Evolutionary conservation across 1,140 invertebrate species (phyloP).

Genomic region (Cecropterus lyciades): DNA sequence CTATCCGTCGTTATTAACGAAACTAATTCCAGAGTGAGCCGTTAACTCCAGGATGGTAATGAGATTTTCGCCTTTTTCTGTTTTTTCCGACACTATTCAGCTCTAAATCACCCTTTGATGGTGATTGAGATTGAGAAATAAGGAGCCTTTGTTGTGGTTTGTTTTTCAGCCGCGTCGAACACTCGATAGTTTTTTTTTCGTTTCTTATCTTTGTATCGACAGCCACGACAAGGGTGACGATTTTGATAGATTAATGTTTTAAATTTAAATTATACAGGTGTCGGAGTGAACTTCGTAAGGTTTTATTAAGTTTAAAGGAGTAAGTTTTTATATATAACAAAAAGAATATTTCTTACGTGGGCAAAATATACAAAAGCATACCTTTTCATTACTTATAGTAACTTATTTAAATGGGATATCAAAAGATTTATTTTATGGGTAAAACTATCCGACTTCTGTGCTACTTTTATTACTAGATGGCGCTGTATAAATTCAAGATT

Average conservation of each 20-base stretch:
- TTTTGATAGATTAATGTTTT: constrained; percentile 12
- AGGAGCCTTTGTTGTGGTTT: constrained; percentile 36
- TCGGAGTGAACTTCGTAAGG: too few species aligned
- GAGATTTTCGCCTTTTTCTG: constrained; percentile 54
- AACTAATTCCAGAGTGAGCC: constrained; percentile 68
- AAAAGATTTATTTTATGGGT: too few species aligned
- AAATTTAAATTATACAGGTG: background rate
- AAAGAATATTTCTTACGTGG: too few species aligned
- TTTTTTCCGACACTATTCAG: constrained; percentile 37
- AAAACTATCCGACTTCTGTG: too few species aligned
- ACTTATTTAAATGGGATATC: too few species aligned
- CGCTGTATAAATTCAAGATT: too few species aligned
- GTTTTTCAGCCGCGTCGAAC: constrained; percentile 25
- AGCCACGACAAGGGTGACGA: constrained; percentile 24
- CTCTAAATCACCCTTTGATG: constrained; percentile 40
- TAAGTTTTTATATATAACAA: too few species aligned
- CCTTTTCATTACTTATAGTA: too few species aligned
- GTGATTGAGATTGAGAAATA: constrained; percentile 42
- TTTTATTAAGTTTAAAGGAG: too few species aligned
- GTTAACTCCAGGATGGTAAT: constrained; percentile 69
- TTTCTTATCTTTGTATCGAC: constrained; percentile 23
- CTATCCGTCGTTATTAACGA: constrained; percentile 60
- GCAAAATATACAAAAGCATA: too few species aligned
- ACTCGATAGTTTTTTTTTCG: constrained; percentile 24
- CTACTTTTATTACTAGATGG: too few species aligned